phyloP scores from a whole-genome alignment of 2,113 vertebrate species.

The Xenopus laevis region DNA sequence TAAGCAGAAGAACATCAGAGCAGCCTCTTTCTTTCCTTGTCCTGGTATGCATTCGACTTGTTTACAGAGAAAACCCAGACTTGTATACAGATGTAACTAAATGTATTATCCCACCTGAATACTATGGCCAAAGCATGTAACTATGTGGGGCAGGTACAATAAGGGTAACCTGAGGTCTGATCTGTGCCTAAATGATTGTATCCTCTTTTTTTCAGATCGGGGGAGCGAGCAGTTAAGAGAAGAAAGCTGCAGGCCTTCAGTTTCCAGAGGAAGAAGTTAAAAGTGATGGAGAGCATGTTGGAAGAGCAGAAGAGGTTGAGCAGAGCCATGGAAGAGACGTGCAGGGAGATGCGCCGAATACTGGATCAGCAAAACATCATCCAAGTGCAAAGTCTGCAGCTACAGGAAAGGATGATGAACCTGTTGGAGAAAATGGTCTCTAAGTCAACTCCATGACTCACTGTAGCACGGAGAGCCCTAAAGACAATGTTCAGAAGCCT shows the following conservation, averaged over 20 bases:
- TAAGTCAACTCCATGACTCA: conserved; percentile 62
- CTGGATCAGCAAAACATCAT: conserved; percentile 93
- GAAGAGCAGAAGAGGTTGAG: conserved; percentile 84
- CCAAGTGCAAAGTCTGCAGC: conserved; percentile 90
- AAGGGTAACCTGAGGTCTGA: too few species aligned
- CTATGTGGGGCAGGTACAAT: too few species aligned
- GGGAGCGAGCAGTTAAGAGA: conserved; percentile 72
- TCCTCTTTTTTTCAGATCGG: conserved; percentile 67
- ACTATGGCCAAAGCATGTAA: too few species aligned
- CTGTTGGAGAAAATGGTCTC: conserved; percentile 90
- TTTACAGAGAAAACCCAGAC: too few species aligned
- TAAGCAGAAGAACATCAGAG: too few species aligned
- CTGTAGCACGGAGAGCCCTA: conserved; percentile 21
- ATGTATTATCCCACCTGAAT: too few species aligned
- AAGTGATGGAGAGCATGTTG: conserved; percentile 87
- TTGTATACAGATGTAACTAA: too few species aligned
- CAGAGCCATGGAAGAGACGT: conserved; percentile 87
- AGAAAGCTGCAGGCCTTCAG: conserved; percentile 69
- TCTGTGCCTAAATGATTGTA: too few species aligned
- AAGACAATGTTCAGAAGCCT: too few species aligned
- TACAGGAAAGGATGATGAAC: conserved; percentile 97
- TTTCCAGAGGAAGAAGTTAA: conserved; percentile 83
- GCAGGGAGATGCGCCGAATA: conserved; percentile 85
- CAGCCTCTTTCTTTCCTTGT: too few species aligned
- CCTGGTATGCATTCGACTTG: too few species aligned